Conservation (phyloP, 2,113 vertebrate species). For the Pholis gunnellus region DNA sequence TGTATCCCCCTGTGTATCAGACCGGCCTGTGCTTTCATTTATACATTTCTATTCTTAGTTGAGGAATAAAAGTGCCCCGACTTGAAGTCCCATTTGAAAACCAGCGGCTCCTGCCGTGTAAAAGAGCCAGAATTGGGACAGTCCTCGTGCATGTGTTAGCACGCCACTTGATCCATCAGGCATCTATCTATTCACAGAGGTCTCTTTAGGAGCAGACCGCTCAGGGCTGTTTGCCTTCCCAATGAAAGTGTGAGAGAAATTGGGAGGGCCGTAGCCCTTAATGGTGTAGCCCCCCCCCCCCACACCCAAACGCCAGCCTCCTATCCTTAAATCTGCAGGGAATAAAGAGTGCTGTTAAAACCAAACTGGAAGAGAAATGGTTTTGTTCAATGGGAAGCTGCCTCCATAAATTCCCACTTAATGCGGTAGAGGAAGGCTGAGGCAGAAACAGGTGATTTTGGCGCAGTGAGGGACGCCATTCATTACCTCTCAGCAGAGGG, state of each 20-base stretch:
- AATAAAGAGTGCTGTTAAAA: constrained; percentile 81
- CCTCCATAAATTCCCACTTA: constrained; percentile 83
- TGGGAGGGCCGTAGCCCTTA: constrained; percentile 73
- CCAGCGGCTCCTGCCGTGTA: constrained; percentile 50
- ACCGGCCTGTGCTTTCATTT: constrained; percentile 62
- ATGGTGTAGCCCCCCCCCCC: constrained; percentile 60
- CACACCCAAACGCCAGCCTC: constrained; percentile 44
- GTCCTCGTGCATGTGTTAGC: constrained; percentile 64
- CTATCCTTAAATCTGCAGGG: constrained; percentile 81
- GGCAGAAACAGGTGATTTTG: constrained; percentile 81
- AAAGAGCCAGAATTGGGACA: constrained; percentile 69
- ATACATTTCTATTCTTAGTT: constrained; percentile 72
- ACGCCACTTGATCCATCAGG: constrained; percentile 72
- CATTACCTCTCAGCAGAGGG: constrained; percentile 69
- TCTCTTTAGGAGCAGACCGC: constrained; percentile 73
- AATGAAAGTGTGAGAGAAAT: constrained; percentile 73
- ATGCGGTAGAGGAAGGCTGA: constrained; percentile 74
- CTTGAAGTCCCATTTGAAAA: constrained; percentile 65
- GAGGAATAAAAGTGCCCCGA: constrained; percentile 39
- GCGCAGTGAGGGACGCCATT: constrained; percentile 69
- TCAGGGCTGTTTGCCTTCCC: constrained; percentile 79
- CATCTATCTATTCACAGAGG: constrained; percentile 77
- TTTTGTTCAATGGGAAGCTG: constrained; percentile 81
- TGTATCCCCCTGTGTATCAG: constrained; percentile 47
- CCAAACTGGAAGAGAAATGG: constrained; percentile 84